These are phyloP conservation scores for Phenganax stokvisi DNA, from an alignment of 92 coral and sea anemone genomes.

Conservation along the genomic window DNA sequence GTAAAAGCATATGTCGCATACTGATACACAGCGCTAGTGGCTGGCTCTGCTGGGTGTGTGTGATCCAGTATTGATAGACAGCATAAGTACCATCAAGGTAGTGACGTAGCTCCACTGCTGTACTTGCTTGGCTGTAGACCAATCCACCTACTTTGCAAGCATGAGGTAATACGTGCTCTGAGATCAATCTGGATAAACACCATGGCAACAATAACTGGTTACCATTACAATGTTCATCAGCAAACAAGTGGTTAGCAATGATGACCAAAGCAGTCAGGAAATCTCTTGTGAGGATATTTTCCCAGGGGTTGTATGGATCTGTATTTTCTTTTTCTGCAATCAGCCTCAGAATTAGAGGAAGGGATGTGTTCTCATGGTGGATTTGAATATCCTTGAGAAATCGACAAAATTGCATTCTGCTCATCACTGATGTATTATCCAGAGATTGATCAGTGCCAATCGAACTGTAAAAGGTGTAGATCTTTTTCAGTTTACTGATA, in stretches of 20 bases:
- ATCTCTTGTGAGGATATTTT: slow-evolving; percentile 73
- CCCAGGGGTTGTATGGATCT: slow-evolving; percentile 69
- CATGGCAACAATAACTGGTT: slow-evolving; percentile 59
- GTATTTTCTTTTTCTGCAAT: slow-evolving; percentile 48
- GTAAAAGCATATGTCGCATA: slow-evolving; percentile 71
- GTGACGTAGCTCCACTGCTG: slow-evolving; percentile 64
- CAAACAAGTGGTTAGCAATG: slow-evolving; percentile 71
- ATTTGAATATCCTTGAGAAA: slow-evolving; percentile 82
- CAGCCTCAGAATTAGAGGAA: slow-evolving; percentile 76
- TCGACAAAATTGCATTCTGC: slow-evolving; percentile 84
- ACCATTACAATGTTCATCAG: slow-evolving; percentile 49
- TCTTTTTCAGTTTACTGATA: slow-evolving; percentile 76
- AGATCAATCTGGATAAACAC: slow-evolving; percentile 76
- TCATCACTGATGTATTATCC: slow-evolving; percentile 92
- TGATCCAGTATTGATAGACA: slow-evolving; percentile 54
- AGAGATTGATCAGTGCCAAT: slow-evolving; percentile 68
- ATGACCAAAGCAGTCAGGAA: slow-evolving; percentile 79
- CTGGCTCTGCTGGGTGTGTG: slow-evolving; percentile 45
- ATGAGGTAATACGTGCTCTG: slow-evolving; percentile 64
- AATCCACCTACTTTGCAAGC: slow-evolving; percentile 69
- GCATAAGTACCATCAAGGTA: slow-evolving; percentile 62
- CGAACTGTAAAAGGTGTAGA: slow-evolving; percentile 77
- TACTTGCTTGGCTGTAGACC: slow-evolving; percentile 59
- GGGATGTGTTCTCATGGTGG: slow-evolving; percentile 66
- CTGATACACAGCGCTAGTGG: slow-evolving; percentile 75